Evolutionary conservation across 2,797 vertebrate genomes (phyloP).

Genomic region (Acropternis orthonyx): DNA sequence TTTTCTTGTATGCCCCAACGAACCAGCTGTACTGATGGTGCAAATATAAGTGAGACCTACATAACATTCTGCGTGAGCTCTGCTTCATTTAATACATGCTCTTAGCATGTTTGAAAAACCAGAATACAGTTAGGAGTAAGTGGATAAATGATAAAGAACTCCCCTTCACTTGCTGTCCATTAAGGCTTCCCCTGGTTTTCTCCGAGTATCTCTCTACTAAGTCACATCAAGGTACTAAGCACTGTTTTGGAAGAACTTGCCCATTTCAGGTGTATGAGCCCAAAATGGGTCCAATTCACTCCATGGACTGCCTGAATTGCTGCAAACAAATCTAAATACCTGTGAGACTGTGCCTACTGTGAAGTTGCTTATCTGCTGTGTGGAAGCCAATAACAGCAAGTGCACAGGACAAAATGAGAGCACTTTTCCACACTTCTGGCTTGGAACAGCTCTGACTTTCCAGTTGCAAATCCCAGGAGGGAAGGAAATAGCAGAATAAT

Average conservation of each 20-base stretch:
- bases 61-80: neutral
- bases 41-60: neutral
- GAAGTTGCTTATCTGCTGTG: neutral
- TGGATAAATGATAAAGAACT: neutral
- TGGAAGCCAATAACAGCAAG: rapidly evolving
- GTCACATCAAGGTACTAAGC: neutral
- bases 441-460: neutral
- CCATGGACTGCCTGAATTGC: neutral
- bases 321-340: neutral
- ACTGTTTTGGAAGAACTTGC: neutral
- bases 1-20: neutral
- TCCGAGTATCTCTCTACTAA: neutral
- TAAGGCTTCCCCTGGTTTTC: neutral
- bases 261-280: neutral
- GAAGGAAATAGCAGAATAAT: neutral
- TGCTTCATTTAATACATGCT: neutral
- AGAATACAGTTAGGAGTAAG: neutral
- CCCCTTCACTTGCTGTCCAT: neutral
- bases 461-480: neutral
- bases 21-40: neutral
- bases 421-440: neutral
- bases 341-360: rapidly evolving
- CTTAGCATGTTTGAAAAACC: neutral
- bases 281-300: neutral
- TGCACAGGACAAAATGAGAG: neutral